Evolutionary conservation across 2,888 invertebrate genomes (phyloP).

Genomic region (Eupithecia tripunctaria): DNA sequence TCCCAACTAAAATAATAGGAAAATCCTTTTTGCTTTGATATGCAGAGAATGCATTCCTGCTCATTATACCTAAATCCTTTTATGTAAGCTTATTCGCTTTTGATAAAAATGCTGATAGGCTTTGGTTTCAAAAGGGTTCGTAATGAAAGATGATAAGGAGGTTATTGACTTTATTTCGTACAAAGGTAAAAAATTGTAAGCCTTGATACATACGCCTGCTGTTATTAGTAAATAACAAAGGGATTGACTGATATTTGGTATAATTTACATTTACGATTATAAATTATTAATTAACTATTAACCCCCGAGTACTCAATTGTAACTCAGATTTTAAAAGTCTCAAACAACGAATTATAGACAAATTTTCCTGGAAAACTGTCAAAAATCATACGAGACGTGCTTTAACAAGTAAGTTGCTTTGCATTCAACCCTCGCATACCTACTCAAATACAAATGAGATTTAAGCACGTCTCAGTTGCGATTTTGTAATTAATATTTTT

Average conservation of each 20-base stretch:
- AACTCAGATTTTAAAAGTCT: too few species aligned
- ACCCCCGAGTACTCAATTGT: too few species aligned
- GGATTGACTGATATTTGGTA: neutral
- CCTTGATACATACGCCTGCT: neutral
- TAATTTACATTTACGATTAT: neutral
- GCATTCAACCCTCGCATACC: too few species aligned
- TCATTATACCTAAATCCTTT: slow-evolving; percentile 43
- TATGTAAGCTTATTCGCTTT: slow-evolving; percentile 45
- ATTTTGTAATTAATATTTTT: too few species aligned
- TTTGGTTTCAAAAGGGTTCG: slow-evolving; percentile 35
- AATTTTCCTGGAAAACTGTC: too few species aligned
- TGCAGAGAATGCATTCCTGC: slow-evolving; percentile 51
- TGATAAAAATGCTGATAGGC: slow-evolving; percentile 36
- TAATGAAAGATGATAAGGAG: slow-evolving; percentile 45
- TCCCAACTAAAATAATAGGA: slow-evolving; percentile 42
- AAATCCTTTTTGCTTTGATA: slow-evolving; percentile 53
- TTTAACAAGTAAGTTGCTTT: too few species aligned
- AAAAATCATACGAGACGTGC: too few species aligned
- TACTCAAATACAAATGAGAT: too few species aligned
- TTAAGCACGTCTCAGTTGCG: too few species aligned
- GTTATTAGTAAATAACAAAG: neutral
- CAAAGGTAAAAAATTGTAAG: slow-evolving; percentile 41
- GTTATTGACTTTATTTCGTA: slow-evolving; percentile 53
- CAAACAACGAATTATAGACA: too few species aligned
- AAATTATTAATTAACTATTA: neutral